A percentile compares a stretch with the other conserved stretches of the same genome.
These are phyloP conservation scores for Hydriomena furcata DNA, from an alignment of 2,888 invertebrate genomes.

Conservation along the genomic window DNA sequence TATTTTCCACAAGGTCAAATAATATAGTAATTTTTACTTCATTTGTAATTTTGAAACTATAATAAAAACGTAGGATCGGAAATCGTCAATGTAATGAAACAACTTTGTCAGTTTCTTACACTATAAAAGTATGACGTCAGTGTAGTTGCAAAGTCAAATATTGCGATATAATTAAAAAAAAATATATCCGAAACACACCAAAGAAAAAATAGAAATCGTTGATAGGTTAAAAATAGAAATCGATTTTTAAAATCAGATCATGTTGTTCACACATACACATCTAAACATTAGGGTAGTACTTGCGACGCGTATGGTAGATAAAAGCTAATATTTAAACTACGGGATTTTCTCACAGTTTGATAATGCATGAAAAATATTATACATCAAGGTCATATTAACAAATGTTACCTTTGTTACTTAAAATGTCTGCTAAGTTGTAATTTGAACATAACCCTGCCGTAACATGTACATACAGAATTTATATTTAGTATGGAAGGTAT, in stretches of 20 bases:
- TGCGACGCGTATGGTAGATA: constrained; percentile 29
- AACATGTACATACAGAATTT: no score
- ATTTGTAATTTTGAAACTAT: constrained; percentile 23
- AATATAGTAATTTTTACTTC: constrained; percentile 19
- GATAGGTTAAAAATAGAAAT: constrained; percentile 17
- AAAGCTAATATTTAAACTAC: no score
- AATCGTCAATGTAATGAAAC: constrained; percentile 4
- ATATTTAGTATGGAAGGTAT: no score
- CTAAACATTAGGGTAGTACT: constrained; percentile 52
- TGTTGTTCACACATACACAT: constrained; percentile 45
- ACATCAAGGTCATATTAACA: no score
- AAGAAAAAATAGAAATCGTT: constrained; percentile 59
- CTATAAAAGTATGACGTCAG: constrained; percentile 21
- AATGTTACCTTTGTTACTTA: no score
- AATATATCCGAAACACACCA: constrained; percentile 55
- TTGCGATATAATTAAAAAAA: constrained; percentile 24
- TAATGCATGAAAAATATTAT: constrained; percentile 6
- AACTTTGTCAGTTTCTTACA: constrained; percentile 6
- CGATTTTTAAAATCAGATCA: constrained; percentile 44
- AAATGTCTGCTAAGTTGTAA: no score
- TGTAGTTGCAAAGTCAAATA: constrained; percentile 26
- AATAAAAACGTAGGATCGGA: constrained; percentile 16
- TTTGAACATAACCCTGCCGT: no score
- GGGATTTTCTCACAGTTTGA: constrained; percentile 4
- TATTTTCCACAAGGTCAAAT: constrained; percentile 23